Conservation (phyloP, 2,113 vertebrate species). For the Neofelis nebulosa region DNA sequence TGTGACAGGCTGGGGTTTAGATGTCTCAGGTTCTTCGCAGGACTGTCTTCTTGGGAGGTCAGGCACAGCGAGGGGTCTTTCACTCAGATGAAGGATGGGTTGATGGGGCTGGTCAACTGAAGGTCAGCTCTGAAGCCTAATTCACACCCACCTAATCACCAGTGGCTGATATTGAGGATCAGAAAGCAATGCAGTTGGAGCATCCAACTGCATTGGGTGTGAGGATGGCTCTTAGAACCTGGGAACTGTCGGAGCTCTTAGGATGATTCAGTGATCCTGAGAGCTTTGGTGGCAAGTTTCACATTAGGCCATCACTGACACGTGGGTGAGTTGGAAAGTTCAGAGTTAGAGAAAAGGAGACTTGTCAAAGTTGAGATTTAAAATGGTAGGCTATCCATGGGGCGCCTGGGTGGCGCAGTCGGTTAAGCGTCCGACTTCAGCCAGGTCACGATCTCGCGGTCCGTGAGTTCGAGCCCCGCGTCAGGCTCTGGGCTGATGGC, state of each 20-base stretch:
- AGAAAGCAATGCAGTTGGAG: neutral
- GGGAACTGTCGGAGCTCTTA: neutral
- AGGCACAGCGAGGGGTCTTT: neutral
- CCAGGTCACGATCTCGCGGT: too few relatives aligned
- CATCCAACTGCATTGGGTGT: neutral
- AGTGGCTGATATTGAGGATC: neutral
- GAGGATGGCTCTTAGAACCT: neutral
- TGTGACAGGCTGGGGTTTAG: neutral
- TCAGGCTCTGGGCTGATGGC: too few relatives aligned
- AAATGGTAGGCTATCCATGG: neutral
- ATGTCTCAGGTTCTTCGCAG: neutral
- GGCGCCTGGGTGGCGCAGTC: too few relatives aligned
- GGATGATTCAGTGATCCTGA: neutral
- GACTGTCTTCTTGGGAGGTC: constrained; percentile 52
- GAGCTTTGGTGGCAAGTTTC: neutral
- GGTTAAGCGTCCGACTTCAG: too few relatives aligned
- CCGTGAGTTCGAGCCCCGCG: too few relatives aligned
- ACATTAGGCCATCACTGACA: neutral
- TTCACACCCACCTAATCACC: constrained; percentile 4
- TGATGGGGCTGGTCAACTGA: neutral
- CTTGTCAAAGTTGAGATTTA: neutral
- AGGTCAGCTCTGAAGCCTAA: constrained; percentile 23
- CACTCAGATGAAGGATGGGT: neutral
- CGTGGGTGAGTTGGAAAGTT: neutral
- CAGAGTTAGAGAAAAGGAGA: neutral